Percentiles rank a stretch among this genome's conserved stretches.
Conservation (phyloP, 2,888 invertebrate genomes). For the Leucophenga maculata region DNA sequence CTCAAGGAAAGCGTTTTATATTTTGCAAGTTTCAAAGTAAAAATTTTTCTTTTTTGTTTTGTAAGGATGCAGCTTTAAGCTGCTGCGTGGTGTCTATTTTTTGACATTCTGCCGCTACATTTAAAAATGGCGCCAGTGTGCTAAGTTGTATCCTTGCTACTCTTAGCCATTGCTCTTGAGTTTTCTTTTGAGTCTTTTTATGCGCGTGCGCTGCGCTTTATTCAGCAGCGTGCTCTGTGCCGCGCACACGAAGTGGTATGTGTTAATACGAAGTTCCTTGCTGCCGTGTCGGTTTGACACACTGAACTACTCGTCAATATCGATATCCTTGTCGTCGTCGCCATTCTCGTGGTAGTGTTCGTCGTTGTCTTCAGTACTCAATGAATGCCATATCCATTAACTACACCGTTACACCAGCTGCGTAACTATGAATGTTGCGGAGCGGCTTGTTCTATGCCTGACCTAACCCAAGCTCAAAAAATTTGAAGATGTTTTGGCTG, state of each 20-base stretch:
- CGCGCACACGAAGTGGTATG: neutral
- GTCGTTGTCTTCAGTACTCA: neutral
- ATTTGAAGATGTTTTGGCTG: constrained; percentile 55
- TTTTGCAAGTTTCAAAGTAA: too few species aligned
- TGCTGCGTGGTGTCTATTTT: too few species aligned
- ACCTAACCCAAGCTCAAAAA: constrained; percentile 50
- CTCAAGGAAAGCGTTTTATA: neutral
- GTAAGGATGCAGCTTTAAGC: too few species aligned
- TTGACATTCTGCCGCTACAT: constrained; percentile 4
- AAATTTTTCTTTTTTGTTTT: too few species aligned
- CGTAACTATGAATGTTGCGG: neutral
- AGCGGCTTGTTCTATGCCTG: constrained; percentile 42
- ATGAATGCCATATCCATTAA: too few species aligned
- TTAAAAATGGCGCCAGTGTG: constrained; percentile 27
- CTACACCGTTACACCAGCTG: neutral
- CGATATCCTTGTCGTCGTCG: neutral
- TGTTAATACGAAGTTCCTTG: neutral
- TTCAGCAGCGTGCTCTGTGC: constrained; percentile 48
- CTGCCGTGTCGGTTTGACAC: constrained; percentile 51
- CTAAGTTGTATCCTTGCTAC: neutral
- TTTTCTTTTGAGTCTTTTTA: constrained; percentile 33
- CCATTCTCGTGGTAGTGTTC: too few species aligned
- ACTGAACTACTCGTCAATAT: constrained; percentile 59
- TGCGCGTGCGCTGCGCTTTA: constrained; percentile 54
- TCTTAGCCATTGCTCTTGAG: constrained; percentile 37